Evolutionary conservation across 2,113 vertebrate genomes (phyloP).

Genomic region (Phasianus colchicus): DNA sequence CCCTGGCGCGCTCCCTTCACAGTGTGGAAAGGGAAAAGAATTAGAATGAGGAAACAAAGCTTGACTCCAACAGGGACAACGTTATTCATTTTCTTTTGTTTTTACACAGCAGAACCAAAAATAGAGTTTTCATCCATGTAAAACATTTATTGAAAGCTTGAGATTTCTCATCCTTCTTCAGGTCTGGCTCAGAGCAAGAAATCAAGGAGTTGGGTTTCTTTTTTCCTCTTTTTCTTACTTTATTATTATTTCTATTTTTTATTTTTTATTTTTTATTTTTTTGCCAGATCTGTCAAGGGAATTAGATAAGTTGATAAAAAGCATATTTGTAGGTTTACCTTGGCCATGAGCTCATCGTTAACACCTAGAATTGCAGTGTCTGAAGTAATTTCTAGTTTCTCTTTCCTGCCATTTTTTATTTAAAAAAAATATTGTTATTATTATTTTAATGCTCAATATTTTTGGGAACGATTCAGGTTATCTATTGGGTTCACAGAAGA

Average conservation of each 20-base stretch:
- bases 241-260: no score
- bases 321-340: not conserved
- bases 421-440: no score
- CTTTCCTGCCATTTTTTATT: not conserved
- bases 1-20: conserved; percentile 5
- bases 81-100: conserved; percentile 21
- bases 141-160: conserved; percentile 20
- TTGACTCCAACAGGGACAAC: not conserved
- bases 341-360: conserved; percentile 29
- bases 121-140: conserved; percentile 11
- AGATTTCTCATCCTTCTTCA: not conserved
- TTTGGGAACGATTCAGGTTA: not conserved
- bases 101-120: conserved; percentile 24
- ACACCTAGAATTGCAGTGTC: conserved; percentile 12
- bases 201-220: not conserved
- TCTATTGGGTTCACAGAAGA: conserved; percentile 18
- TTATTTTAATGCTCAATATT: not conserved
- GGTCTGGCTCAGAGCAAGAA: conserved; percentile 6
- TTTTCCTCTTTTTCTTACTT: not conserved
- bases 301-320: conserved; percentile 53
- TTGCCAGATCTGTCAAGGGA: conserved; percentile 31
- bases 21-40: conserved; percentile 4
- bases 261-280: no score
- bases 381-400: not conserved
- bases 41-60: not conserved